A percentile compares a stretch with the other conserved stretches of the same genome.
Evolutionary conservation across 1,140 invertebrate genomes (phyloP).

Genomic region (Hydropsyche tenuis): DNA sequence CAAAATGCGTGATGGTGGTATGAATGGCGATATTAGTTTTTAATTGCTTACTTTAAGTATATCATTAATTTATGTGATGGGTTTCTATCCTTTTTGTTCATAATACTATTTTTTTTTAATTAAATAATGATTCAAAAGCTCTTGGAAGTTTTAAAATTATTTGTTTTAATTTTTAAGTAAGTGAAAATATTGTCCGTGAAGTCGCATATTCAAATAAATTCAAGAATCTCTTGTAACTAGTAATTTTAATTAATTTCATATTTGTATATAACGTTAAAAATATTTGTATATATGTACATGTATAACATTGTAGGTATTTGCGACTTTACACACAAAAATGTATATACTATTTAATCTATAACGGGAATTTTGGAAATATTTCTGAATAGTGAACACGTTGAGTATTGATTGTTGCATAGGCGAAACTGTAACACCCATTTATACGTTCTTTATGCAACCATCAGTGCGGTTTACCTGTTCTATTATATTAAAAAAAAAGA

Average conservation of each 20-base stretch:
- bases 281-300: slow-evolving; percentile 32
- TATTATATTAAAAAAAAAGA: neutral
- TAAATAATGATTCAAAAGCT: slow-evolving; percentile 3
- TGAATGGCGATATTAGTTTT: slow-evolving; percentile 7
- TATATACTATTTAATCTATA: slow-evolving; percentile 11
- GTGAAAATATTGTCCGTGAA: neutral
- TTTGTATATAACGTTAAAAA: slow-evolving; percentile 14
- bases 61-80: slow-evolving; percentile 40
- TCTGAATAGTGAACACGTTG: slow-evolving; percentile 9
- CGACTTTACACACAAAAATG: slow-evolving; percentile 24
- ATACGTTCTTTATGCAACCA: neutral
- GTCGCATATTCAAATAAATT: neutral
- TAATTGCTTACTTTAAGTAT: slow-evolving; percentile 33
- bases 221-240: neutral
- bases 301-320: slow-evolving; percentile 12
- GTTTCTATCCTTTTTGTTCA: slow-evolving; percentile 30
- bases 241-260: neutral
- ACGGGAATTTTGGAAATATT: neutral
- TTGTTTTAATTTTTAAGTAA: slow-evolving; percentile 13
- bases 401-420: slow-evolving; percentile 8
- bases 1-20: slow-evolving; percentile 1
- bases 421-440: neutral
- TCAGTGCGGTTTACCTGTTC: neutral
- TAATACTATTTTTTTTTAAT: slow-evolving; percentile 11
- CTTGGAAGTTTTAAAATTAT: neutral